phyloP scores from a whole-genome alignment of 2,113 vertebrate genomes.

The Dascyllus trimaculatus region DNA sequence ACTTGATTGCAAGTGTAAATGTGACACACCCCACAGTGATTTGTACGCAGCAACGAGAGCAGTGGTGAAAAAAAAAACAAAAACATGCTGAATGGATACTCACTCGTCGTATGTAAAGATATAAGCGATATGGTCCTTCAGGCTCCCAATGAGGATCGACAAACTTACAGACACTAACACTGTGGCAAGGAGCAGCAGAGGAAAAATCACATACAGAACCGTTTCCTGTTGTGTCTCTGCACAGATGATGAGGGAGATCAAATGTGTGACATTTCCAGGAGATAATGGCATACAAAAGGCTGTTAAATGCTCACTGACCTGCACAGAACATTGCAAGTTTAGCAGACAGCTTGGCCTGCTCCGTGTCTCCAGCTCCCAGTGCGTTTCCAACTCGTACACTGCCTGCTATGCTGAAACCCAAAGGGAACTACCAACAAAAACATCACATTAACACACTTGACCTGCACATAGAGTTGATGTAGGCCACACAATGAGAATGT shows the following conservation, averaged over 20 bases:
- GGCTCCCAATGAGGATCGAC: conserved; percentile 76
- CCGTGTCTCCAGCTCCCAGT: conserved; percentile 85
- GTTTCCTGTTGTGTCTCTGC: not conserved
- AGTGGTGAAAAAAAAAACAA: not conserved
- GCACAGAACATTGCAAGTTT: conserved; percentile 72
- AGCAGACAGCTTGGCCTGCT: conserved; percentile 86
- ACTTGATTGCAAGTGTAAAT: not conserved
- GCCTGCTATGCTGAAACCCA: conserved; percentile 87
- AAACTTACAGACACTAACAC: conserved; percentile 83
- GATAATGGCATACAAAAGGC: not conserved
- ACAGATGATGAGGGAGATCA: not conserved
- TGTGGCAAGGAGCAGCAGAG: conserved; percentile 64
- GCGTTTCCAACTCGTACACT: conserved; percentile 90
- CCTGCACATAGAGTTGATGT: not conserved
- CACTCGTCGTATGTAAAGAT: conserved; percentile 90
- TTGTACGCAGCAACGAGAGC: not conserved
- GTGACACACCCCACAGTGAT: not conserved
- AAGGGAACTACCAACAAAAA: conserved; percentile 83
- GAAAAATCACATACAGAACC: not conserved
- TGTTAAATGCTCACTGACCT: conserved; percentile 44
- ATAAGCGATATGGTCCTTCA: conserved; percentile 86
- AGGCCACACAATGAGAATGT: not conserved
- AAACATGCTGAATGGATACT: conserved; percentile 58
- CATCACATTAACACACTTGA: not conserved
- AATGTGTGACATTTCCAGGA: not conserved